Conservation (phyloP, 37 sponge, comb jelly and placozoan genomes). For the Beroe ovata region DNA sequence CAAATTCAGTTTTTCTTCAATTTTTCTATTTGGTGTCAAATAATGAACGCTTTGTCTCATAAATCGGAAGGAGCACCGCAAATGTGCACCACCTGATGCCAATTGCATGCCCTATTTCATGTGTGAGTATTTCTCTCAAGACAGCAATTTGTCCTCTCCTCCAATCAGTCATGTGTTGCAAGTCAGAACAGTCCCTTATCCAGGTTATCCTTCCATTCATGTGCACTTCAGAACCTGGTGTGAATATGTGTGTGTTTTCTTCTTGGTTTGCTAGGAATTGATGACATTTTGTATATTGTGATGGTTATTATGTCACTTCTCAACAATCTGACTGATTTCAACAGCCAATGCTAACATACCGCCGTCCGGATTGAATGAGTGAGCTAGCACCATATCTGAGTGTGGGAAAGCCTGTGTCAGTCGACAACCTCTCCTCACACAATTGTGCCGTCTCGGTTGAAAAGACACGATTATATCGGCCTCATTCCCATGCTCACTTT, state of each 20-base stretch:
- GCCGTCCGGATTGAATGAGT: conserved; percentile 25
- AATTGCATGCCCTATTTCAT: conserved; percentile 57
- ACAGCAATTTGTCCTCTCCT: background rate
- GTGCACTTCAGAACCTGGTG: conserved; percentile 44
- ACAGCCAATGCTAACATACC: conserved; percentile 2
- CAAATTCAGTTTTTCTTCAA: too few relatives aligned
- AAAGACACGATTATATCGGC: conserved; percentile 34
- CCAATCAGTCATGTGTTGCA: background rate
- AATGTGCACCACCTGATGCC: conserved; percentile 59
- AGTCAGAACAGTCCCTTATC: background rate
- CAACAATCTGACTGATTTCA: too few relatives aligned
- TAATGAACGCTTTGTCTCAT: too few relatives aligned
- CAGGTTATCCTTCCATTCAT: conserved; percentile 10
- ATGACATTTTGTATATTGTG: too few relatives aligned
- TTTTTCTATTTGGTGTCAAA: too few relatives aligned
- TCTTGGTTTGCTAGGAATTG: too few relatives aligned
- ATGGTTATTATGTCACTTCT: too few relatives aligned
- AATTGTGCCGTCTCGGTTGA: background rate
- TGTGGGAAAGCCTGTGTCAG: conserved; percentile 12
- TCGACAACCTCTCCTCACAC: background rate
- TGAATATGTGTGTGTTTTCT: too few relatives aligned
- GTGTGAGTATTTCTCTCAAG: conserved; percentile 22
- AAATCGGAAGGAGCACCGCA: too few relatives aligned
- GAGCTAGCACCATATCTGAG: background rate
- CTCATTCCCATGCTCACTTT: background rate